These are phyloP conservation scores for Mycalesis mineus DNA, from an alignment of 2,888 invertebrate genomes.

Conservation along the genomic window DNA sequence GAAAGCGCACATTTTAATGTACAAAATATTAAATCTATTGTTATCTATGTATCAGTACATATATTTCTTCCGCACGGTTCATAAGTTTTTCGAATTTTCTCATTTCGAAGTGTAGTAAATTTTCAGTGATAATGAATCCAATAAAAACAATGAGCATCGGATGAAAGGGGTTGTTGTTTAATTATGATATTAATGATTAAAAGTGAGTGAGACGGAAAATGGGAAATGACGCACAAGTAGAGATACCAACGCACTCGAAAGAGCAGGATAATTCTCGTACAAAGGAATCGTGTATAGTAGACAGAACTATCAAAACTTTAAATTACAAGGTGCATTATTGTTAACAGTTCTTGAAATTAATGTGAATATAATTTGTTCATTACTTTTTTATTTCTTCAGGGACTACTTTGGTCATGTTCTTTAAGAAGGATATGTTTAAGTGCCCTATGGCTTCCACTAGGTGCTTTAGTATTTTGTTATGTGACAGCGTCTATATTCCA, in stretches of 20 bases:
- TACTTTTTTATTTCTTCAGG: conserved; percentile 47
- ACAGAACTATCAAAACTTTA: conserved; percentile 53
- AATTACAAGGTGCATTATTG: conserved; percentile 56
- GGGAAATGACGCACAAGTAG: conserved; percentile 73
- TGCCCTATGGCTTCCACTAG: conserved; percentile 90
- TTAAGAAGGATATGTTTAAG: conserved; percentile 89
- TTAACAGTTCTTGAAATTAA: conserved; percentile 18
- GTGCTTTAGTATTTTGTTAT: conserved; percentile 91
- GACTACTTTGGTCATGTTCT: conserved; percentile 84
- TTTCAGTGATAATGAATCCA: conserved; percentile 28
- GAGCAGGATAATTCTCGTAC: conserved; percentile 51
- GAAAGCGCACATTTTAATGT: conserved; percentile 41
- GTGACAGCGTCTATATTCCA: conserved; percentile 93
- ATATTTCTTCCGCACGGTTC: background rate
- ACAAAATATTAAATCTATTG: conserved; percentile 14
- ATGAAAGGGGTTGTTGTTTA: conserved; percentile 40
- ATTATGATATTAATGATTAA: conserved; percentile 49
- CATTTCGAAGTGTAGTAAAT: conserved; percentile 19
- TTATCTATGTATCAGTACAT: conserved; percentile 14
- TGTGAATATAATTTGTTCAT: conserved; percentile 26
- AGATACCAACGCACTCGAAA: conserved; percentile 63
- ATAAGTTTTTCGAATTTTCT: conserved; percentile 1
- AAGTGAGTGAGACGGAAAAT: conserved; percentile 59
- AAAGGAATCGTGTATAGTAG: conserved; percentile 54
- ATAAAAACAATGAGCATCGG: conserved; percentile 20